Percentiles rank a stretch among this genome's conserved stretches.
Evolutionary conservation across 2,888 invertebrate genomes (phyloP).

Genomic region (Noctuana brunneofusca): DNA sequence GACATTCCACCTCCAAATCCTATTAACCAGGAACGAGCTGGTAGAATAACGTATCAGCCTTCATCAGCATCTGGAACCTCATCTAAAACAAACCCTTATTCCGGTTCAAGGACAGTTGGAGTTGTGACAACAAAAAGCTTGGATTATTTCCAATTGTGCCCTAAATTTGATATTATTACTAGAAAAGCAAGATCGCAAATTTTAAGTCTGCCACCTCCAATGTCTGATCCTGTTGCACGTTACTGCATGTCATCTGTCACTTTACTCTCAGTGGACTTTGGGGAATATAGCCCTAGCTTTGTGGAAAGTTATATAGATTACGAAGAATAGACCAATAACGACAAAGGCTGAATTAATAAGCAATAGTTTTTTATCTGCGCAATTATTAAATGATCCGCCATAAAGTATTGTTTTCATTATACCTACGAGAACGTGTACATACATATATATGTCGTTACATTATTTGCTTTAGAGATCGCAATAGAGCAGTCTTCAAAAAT

Average conservation of each 20-base stretch:
- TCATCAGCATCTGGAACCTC: slow-evolving; percentile 35
- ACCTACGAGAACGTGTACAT: no score
- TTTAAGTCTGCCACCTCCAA: slow-evolving; percentile 33
- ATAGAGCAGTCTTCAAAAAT: no score
- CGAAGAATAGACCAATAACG: slow-evolving; percentile 17
- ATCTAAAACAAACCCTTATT: slow-evolving; percentile 41
- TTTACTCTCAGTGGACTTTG: slow-evolving; percentile 36
- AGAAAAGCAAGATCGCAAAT: slow-evolving; percentile 38
- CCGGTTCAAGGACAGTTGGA: slow-evolving; percentile 43
- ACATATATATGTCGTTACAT: no score
- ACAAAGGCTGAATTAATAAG: neutral
- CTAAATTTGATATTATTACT: slow-evolving; percentile 2
- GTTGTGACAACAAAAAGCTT: slow-evolving; percentile 37
- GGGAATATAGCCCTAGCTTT: slow-evolving; percentile 11
- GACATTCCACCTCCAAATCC: slow-evolving; percentile 31
- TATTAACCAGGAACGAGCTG: slow-evolving; percentile 22
- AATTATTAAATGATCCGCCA: neutral
- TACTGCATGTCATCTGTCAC: slow-evolving; percentile 40
- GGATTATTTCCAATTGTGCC: neutral
- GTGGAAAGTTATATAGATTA: slow-evolving; percentile 12
- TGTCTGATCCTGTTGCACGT: slow-evolving; percentile 37
- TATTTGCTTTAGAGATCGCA: no score
- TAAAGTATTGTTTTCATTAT: neutral
- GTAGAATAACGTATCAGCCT: slow-evolving; percentile 34
- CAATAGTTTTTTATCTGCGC: neutral